Conservation (phyloP, 2,113 vertebrate genomes). For the Hemichromis elongatus region DNA sequence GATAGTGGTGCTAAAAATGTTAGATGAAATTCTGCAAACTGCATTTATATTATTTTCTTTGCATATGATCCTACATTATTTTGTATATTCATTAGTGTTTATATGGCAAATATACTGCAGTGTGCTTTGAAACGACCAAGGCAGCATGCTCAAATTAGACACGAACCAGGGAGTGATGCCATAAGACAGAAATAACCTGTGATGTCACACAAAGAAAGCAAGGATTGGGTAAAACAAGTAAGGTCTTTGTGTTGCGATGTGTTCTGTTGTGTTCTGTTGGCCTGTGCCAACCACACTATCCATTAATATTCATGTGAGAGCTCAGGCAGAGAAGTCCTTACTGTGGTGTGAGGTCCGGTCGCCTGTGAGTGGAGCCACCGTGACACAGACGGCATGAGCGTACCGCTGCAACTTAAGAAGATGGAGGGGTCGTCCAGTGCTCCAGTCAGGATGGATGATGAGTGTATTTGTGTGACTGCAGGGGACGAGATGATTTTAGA, state of each 20-base stretch:
- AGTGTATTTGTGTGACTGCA: not conserved
- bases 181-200: not conserved
- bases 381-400: not conserved
- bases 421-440: not conserved
- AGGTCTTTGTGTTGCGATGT: not conserved
- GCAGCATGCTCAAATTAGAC: not conserved
- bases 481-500: not conserved
- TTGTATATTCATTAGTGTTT: not conserved
- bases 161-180: not conserved
- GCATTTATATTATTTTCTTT: not conserved
- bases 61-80: not conserved
- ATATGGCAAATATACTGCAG: not conserved
- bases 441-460: not conserved
- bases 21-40: not conserved
- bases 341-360: not conserved
- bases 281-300: not conserved
- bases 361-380: slow-evolving; percentile 10
- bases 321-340: not conserved
- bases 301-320: slow-evolving; percentile 8
- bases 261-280: not conserved
- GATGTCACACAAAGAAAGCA: not conserved
- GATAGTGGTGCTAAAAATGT: not conserved
- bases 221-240: not conserved
- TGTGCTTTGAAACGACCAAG: not conserved
- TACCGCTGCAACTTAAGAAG: not conserved